Evolutionary conservation across 2,113 vertebrate species (phyloP), one percentile per base, ranked within the genome.

Genomic region (Elachura formosa): DNA sequence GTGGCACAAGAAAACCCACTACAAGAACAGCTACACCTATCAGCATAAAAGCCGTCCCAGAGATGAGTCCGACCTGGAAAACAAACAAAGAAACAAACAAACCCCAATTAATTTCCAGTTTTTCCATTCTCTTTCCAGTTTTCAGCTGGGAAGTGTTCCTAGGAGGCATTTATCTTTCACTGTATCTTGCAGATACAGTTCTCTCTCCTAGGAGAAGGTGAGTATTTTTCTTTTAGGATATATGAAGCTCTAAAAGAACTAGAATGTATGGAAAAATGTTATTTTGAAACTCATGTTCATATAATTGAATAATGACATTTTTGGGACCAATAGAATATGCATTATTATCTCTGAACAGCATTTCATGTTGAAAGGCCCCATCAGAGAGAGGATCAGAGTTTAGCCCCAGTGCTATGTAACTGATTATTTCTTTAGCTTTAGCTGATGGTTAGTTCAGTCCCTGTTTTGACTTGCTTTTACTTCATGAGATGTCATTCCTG

Each of bases 21-120:
- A 99, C 95, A 74, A 99, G 98, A 80, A 99, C 98, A 10, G 98
- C 97, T 77, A 99, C 87, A 86, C 99, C 99, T 3, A 98, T 98
- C 63, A 99, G 96, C 97, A 99, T 97, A 46, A 99, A 98, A 96
- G 99, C 93, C 8, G 86, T 98, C 73, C 99, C 98, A 4, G 98
- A 98, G 96, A 98, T 98, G 95, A 99, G 99, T 98, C 99, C 99
- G 95, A 99, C 99, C 99, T 99, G 93, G 48, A 86, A 91, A 74
- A 90, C 71, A 93, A 80, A 61, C 0, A 93, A 72, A 67, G 0
- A 94, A 75, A 85, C 2, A 72, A 72, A 79, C 12, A 54, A 19
- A 31, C 2, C 3, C 21, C 3, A 68, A 11, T 96, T 68, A 96
- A 62, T 64, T 55, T 68, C 63, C 38, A 86, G 38, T 33, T 76